A percentile compares a stretch with the other conserved stretches of the same genome.
These are phyloP conservation scores for Zoanthus sansibaricus DNA, from an alignment of 92 coral and sea anemone species.

Conservation along the genomic window DNA sequence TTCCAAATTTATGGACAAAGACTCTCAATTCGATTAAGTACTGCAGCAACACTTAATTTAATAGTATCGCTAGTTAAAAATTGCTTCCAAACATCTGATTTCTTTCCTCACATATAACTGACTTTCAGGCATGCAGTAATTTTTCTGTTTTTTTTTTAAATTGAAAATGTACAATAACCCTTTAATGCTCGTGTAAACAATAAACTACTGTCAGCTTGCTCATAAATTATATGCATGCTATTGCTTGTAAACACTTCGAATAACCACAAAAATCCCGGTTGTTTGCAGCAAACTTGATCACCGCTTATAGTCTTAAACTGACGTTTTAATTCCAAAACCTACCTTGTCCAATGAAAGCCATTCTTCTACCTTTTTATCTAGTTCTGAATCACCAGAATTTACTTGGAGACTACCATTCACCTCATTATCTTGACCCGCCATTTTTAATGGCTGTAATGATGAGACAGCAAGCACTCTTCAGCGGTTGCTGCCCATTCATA, in stretches of 20 bases:
- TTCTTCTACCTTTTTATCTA: slow-evolving; percentile 85
- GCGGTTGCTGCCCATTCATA: slow-evolving; percentile 21
- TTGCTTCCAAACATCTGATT: background rate
- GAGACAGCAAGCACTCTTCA: slow-evolving; percentile 14
- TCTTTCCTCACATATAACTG: background rate
- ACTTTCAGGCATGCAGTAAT: background rate
- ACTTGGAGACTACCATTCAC: slow-evolving; percentile 47
- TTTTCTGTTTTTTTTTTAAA: background rate
- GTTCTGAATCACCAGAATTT: slow-evolving; percentile 78
- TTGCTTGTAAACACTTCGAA: slow-evolving; percentile 10
- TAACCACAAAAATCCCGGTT: background rate
- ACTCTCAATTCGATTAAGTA: too few species aligned
- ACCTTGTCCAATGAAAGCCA: slow-evolving; percentile 97
- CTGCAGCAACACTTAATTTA: too few species aligned
- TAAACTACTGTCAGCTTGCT: background rate
- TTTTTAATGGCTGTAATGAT: slow-evolving; percentile 19
- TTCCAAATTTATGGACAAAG: too few species aligned
- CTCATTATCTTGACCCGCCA: slow-evolving; percentile 58
- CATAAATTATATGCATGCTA: background rate
- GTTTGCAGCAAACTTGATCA: background rate
- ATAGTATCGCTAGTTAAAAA: background rate
- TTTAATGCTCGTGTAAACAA: background rate
- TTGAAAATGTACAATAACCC: background rate
- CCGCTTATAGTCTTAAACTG: background rate
- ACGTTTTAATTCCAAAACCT: background rate